Base-by-base conservation (phyloP, 2,113 vertebrate species). In the Apus apus region DNA sequence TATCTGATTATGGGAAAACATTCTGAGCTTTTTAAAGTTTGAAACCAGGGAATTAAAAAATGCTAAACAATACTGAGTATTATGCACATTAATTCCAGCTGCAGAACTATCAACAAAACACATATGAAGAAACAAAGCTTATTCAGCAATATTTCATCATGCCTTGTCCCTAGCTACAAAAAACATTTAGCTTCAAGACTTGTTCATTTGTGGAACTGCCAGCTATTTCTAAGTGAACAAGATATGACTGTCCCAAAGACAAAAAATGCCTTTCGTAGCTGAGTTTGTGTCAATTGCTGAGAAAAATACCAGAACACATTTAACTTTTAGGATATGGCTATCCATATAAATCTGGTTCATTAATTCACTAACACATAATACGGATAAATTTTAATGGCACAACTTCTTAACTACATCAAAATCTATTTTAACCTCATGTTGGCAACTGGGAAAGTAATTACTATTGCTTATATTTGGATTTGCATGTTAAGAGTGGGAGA, bases 51-150 rank as follows among this genome's bases (percentile, higher is more conserved):
- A 29, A 88, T 82, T 95, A 80, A 92, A 92, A 93, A 93, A 74
- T 93, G 80, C 67, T 91, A 94, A 92, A 96, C 70, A 95, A 81
- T 80, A 85, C 79, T 0, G 0, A 91, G 54, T 66, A 85, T 85
- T 91, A 92, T 80, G 72, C 66, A 96, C 75, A 75, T 93, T 90
- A 51, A 72, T 34, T 96, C 74, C 80, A 91, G 97, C 75, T 95
- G 87, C 77, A 95, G 75, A 86, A 80, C 51, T 80, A 67, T 87
- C 91, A 87, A 78, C 89, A 97, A 77, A 93, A 92, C 2, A 6
- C 89, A 82, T 43, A 84, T 50, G 60, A 94, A 95, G 61, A 94
- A 87, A 95, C 87, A 87, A 89, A 95, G 74, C 77, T 96, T 93
- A 93, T 93, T 85, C 94, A 90, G 88, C 53, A 92, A 72, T 92